Base-by-base conservation (phyloP, 2,888 invertebrate species). In the Dioctria linearis region DNA sequence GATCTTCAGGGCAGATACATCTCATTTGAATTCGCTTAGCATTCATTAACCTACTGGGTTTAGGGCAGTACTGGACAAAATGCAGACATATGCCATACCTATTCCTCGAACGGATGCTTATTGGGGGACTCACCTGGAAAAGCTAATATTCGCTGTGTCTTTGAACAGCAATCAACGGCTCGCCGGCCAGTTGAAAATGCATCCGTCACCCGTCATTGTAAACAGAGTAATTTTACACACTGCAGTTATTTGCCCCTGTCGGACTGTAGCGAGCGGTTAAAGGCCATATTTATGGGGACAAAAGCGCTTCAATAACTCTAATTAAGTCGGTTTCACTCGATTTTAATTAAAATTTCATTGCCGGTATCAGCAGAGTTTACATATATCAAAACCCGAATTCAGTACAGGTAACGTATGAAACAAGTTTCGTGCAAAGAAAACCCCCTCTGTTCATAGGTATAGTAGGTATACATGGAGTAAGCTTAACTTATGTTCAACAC, bases 1-100 rank as follows among this genome's bases (percentile, higher is more conserved):
- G 88, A 88, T 88, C 86, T 86, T 84, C 84, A 85, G 84, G 82
- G 83, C 84, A 85, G 87, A 87, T 87, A 87, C 87, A 87, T 87
- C 86, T 86, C 86, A 87, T 87, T 87, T 87, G 87, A 87, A 87
- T 87, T 84, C 85, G 85, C 86, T 88, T 88, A 87, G 86, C 88
- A 88, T 88, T 86, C 88, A 88, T 88, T 88, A 88, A 88, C 88
- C 88, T 87, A 88, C 84, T 83, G 63, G 71, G 2, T 71, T 25
- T 25, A 71, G 71, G 71, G 57, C 57, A 43, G 65, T 66, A 73
- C 40, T 75, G 63, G 78, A 46, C 49, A 13, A 25, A 25, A 57
- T 59, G 69, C 46, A 69, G 63, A 61, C 79, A 46, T 63, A 65
- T 65, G 65, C 73, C 40, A 79, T 25, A 25, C 25, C 25, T 25